Percentiles rank a stretch among this genome's conserved stretches.
Evolutionary conservation across 2,888 invertebrate species (phyloP).

Genomic region (Mimas tiliae): DNA sequence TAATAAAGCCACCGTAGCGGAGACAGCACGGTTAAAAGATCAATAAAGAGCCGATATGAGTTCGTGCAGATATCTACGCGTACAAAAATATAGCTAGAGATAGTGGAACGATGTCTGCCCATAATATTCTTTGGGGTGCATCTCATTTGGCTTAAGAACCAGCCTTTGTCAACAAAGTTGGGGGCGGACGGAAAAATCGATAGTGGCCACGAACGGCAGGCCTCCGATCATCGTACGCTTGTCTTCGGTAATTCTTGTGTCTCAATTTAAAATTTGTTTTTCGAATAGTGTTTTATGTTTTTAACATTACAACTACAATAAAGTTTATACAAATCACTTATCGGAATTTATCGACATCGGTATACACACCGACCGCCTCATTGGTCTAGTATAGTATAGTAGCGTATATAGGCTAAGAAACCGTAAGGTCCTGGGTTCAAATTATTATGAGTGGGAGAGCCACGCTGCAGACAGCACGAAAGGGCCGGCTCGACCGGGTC

Average conservation of each 20-base stretch:
- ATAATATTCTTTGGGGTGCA: slow-evolving; percentile 85
- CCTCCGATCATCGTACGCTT: slow-evolving; percentile 68
- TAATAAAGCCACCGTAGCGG: slow-evolving; percentile 53
- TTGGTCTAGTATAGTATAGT: no score
- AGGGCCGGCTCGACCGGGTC: no score
- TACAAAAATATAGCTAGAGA: slow-evolving; percentile 68
- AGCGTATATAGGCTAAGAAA: no score
- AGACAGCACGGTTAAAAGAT: slow-evolving; percentile 67
- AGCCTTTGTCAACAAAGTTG: slow-evolving; percentile 84
- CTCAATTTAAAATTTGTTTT: slow-evolving; percentile 63
- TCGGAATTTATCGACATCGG: background rate
- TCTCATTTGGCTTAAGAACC: slow-evolving; percentile 85
- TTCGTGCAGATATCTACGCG: slow-evolving; percentile 60
- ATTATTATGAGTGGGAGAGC: no score
- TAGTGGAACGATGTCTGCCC: slow-evolving; percentile 83
- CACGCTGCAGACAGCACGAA: no score
- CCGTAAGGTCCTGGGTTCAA: no score
- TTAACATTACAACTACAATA: background rate
- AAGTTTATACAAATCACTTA: background rate
- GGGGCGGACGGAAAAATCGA: slow-evolving; percentile 82
- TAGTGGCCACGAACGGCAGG: slow-evolving; percentile 71
- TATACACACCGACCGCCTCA: no score
- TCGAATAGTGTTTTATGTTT: slow-evolving; percentile 28
- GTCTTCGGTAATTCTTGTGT: slow-evolving; percentile 67
- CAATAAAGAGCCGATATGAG: slow-evolving; percentile 74